Percentiles rank a stretch among this genome's conserved stretches.
phyloP scores from a whole-genome alignment of 35 echinoderm and acorn worm genomes.

The Nesometra sesokonis region DNA sequence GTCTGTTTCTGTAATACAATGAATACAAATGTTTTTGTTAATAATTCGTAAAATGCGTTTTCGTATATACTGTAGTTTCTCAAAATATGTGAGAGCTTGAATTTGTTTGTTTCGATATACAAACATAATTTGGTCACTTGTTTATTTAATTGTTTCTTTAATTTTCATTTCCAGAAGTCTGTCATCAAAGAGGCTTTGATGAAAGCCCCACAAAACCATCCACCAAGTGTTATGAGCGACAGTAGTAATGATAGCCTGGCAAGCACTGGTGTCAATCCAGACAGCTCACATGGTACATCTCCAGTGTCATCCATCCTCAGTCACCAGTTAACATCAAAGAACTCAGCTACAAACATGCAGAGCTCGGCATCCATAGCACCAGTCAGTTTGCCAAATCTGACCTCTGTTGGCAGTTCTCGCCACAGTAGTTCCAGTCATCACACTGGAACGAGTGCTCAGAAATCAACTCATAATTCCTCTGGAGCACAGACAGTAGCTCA shows the following conservation, averaged over 20 bases:
- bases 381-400: neutral
- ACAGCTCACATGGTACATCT: conserved; percentile 6
- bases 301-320: neutral
- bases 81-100: too few relatives aligned
- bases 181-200: conserved; percentile 24
- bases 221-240: conserved; percentile 43
- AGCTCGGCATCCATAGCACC: neutral
- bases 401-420: neutral
- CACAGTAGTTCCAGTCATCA: neutral
- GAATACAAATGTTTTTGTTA: too few relatives aligned
- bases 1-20: too few relatives aligned
- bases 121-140: too few relatives aligned
- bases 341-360: neutral
- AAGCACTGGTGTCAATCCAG: conserved; percentile 17
- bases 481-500: neutral
- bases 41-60: too few relatives aligned
- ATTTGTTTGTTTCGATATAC: too few relatives aligned
- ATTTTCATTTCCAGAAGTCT: conserved; percentile 20
- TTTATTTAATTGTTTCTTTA: too few relatives aligned
- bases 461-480: neutral
- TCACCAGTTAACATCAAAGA: neutral
- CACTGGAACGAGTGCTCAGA: neutral
- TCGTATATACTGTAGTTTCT: neutral
- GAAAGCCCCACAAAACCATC: conserved; percentile 7
- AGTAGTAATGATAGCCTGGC: conserved; percentile 50